Conservation (phyloP, 1,140 invertebrate genomes). For the Eupristina koningsbergeri region DNA sequence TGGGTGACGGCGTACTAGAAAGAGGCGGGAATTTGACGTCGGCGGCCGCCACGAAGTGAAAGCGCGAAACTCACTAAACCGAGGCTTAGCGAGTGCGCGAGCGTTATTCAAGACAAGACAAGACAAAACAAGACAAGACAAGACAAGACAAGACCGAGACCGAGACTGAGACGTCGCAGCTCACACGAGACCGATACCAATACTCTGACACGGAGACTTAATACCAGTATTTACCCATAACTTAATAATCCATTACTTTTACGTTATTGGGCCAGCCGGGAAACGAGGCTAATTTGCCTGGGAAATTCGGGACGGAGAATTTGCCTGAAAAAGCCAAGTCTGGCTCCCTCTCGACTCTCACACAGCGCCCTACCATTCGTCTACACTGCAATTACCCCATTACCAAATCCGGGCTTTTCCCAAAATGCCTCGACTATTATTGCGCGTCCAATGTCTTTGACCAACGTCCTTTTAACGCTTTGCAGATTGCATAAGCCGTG, state of each 20-base stretch:
- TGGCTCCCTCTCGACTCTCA: too few relatives aligned
- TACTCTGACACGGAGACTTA: background rate
- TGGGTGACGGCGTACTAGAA: conserved; percentile 4
- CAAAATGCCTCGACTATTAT: background rate
- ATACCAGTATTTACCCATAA: background rate
- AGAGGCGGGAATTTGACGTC: conserved; percentile 4
- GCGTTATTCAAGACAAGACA: too few relatives aligned
- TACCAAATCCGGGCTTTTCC: conserved; percentile 1
- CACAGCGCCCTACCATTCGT: too few relatives aligned
- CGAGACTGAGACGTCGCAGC: too few relatives aligned
- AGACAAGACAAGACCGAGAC: too few relatives aligned
- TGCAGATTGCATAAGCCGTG: background rate
- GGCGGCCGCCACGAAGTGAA: conserved; percentile 41
- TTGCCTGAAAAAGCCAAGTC: too few relatives aligned
- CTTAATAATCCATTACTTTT: background rate
- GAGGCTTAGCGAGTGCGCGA: conserved; percentile 25
- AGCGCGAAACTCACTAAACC: conserved; percentile 51
- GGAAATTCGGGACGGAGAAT: too few relatives aligned
- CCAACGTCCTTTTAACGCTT: conserved; percentile 27
- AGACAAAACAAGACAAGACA: too few relatives aligned
- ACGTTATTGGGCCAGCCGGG: background rate
- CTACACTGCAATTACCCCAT: background rate
- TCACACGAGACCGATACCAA: conserved; percentile 31
- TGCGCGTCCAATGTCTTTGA: background rate
- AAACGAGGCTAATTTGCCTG: background rate